Evolutionary conservation across 2,888 invertebrate species (phyloP), one percentile per base, ranked within the genome.

Genomic region (Metacarcinus magister): DNA sequence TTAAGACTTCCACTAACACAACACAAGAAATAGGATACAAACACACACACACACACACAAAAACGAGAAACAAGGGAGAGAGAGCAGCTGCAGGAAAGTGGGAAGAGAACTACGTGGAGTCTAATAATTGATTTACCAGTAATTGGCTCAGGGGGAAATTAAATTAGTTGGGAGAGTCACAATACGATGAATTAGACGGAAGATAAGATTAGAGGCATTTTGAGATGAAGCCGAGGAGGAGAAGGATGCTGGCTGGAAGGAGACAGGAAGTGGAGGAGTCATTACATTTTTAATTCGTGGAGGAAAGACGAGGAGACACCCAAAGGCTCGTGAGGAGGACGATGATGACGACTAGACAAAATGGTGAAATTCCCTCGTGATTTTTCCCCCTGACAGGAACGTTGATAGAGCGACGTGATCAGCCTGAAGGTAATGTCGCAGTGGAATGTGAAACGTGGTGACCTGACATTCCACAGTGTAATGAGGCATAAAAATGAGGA

Each of bases 61-160:
- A 32, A 92, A 32, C 8, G 28, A 54, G 54, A 92, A n/a, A 92
- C 8, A 92, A 39, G 39, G 48, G 19, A 28, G 28, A n/a, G 39
- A 19, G 28, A 91, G 48, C 23, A n/a, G 48, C 28, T n/a, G 91
- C 13, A 28, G 91, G 46, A 19, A 46, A 91, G 91, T 28, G 48
- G 48, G 48, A 44, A 91, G 46, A 48, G 28, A 48, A 46, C 91
- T 44, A 44, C 46, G 32, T 46, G 91, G 82, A 60, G 39, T 75
- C 93, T 44, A 93, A 67, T 93, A 93, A 93, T 93, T 93, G 82
- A 93, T 82, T 93, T 93, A 93, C 93, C 43, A 44, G 75, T 93
- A 93, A 93, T 93, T 93, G 93, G 93, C 93, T 93, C 93, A 75
- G 39, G 67, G 43, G 93, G 82, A 93, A 93, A 93, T 93, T 93